phyloP scores from a whole-genome alignment of 2,113 vertebrate species.

The Accipiter virgatus region DNA sequence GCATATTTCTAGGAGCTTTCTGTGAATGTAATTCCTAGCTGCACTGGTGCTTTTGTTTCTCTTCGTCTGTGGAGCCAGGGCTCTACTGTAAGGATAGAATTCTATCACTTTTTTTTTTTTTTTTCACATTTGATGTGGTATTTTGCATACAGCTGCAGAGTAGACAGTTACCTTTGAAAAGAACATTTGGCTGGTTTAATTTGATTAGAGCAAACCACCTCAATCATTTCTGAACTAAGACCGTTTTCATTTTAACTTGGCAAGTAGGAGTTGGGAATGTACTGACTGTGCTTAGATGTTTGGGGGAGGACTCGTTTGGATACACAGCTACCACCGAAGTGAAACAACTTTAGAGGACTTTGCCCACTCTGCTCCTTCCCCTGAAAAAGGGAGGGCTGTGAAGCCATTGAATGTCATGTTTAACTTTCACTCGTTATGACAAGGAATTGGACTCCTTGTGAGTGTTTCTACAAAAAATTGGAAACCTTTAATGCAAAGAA shows the following conservation, averaged over 20 bases:
- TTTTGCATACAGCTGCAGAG: constrained; percentile 88
- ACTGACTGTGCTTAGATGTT: constrained; percentile 73
- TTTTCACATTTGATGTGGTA: constrained; percentile 79
- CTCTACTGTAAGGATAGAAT: constrained; percentile 76
- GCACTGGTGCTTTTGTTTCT: constrained; percentile 73
- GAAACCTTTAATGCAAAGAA: not conserved
- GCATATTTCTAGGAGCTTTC: constrained; percentile 69
- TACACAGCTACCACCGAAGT: constrained; percentile 44
- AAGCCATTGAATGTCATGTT: not conserved
- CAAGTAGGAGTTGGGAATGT: constrained; percentile 82
- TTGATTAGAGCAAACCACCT: constrained; percentile 85
- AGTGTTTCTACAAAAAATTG: not conserved
- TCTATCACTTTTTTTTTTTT: constrained; percentile 68
- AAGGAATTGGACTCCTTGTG: not conserved
- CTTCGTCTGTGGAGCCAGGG: constrained; percentile 66
- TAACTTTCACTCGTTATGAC: not conserved
- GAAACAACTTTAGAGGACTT: constrained; percentile 48
- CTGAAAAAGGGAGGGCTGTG: not conserved
- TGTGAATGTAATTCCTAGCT: constrained; percentile 67
- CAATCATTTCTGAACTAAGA: constrained; percentile 83
- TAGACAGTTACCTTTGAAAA: constrained; percentile 88
- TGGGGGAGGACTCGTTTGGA: constrained; percentile 58
- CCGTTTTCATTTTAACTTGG: constrained; percentile 85
- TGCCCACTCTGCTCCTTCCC: not conserved
- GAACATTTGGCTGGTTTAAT: constrained; percentile 84